Evolutionary conservation across 37 sponge, comb jelly and placozoan genomes (phyloP).

Genomic region (Eunapius fragilis): DNA sequence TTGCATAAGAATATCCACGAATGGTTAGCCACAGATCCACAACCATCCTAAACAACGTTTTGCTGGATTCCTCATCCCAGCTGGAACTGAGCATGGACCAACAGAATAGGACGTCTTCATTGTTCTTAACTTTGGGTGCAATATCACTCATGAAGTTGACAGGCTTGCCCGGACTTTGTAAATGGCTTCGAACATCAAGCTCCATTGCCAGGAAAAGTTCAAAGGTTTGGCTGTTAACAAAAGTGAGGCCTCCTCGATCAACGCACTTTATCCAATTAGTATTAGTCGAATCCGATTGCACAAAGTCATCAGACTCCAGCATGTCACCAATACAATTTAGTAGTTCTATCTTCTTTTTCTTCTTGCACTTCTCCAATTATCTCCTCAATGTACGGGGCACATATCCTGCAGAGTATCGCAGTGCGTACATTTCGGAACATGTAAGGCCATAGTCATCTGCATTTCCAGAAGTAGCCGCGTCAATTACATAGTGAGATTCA

Average conservation of each 20-base stretch:
- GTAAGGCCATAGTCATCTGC: not conserved
- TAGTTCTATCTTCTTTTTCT: not conserved
- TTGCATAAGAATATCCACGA: conserved; percentile 12
- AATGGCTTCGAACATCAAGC: conserved; percentile 1
- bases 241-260: conserved; percentile 24
- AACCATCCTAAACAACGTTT: conserved; percentile 6
- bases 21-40: conserved; percentile 2
- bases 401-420: conserved; percentile 27
- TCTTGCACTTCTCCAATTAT: too few species aligned
- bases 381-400: too few species aligned
- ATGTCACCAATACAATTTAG: conserved; percentile 8
- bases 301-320: not conserved
- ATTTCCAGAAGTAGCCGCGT: not conserved
- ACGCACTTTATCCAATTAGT: conserved; percentile 14
- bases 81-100: conserved; percentile 10
- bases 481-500: not conserved
- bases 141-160: not conserved
- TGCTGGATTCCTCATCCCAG: conserved; percentile 12
- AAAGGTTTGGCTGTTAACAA: conserved; percentile 3
- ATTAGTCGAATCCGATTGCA: not conserved
- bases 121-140: not conserved
- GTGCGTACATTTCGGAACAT: not conserved
- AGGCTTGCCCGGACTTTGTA: not conserved
- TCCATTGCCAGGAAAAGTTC: conserved; percentile 18
- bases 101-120: conserved; percentile 11